A percentile compares a stretch with the other conserved stretches of the same genome.
These are phyloP conservation scores for Nannoperca obscura DNA, from an alignment of 2,797 vertebrate genomes.

Conservation along the genomic window DNA sequence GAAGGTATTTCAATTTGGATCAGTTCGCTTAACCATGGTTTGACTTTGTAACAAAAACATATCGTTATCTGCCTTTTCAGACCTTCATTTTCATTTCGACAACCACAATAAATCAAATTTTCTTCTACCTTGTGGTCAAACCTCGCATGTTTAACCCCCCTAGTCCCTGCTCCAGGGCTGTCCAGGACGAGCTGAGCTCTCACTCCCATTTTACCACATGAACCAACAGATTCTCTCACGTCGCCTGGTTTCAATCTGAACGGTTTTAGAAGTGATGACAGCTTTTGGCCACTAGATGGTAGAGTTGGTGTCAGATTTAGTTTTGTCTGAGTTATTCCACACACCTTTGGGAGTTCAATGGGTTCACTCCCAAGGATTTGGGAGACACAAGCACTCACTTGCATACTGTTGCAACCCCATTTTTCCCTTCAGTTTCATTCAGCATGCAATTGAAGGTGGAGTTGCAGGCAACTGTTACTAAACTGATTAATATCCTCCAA, in stretches of 20 bases:
- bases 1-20: slow-evolving; percentile 31
- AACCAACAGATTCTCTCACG: neutral
- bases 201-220: neutral
- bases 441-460: slow-evolving; percentile 37
- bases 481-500: slow-evolving; percentile 47
- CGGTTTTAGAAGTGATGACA: slow-evolving; percentile 19
- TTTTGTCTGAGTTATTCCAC: slow-evolving; percentile 27
- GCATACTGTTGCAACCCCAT: slow-evolving; percentile 39
- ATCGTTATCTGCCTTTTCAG: slow-evolving; percentile 26
- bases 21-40: neutral
- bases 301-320: slow-evolving; percentile 32
- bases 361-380: slow-evolving; percentile 79
- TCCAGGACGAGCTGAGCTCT: neutral
- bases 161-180: neutral
- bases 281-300: slow-evolving; percentile 75
- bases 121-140: slow-evolving; percentile 22
- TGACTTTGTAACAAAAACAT: slow-evolving; percentile 19
- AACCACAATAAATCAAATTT: slow-evolving; percentile 69
- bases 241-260: neutral
- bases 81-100: slow-evolving; percentile 43
- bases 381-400: slow-evolving; percentile 64
- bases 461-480: slow-evolving; percentile 30
- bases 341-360: slow-evolving; percentile 76
- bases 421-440: slow-evolving; percentile 50
- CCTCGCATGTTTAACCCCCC: neutral